Base-by-base conservation (phyloP, 2,113 vertebrate genomes). In the Macaca mulatta region DNA sequence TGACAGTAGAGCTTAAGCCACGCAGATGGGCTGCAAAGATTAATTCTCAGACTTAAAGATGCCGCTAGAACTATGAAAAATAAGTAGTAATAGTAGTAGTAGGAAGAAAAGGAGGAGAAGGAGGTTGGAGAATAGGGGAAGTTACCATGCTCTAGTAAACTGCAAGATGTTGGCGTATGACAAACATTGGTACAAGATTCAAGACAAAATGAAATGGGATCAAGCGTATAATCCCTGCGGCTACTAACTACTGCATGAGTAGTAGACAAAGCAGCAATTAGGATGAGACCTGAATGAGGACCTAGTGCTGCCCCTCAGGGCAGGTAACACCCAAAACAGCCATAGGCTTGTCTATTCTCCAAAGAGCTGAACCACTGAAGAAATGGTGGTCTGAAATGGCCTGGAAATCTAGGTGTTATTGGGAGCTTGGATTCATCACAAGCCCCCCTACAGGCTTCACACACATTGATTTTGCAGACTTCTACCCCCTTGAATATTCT, bases 261-360 rank as follows among this genome's bases (percentile, higher is more conserved):
- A 18, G 45, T 16, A 23, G 38, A 69, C 43, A 35, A 16, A 55
- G 13, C 8, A 8, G 8, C 32, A 32, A 48, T 3, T 27, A 50
- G 70, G 50, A 50, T 0, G 3, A 61, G 64, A 23, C 2, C 45
- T 20, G 13, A 35, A 22, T 4, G 23, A 45, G 23, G 52, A 45
- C 0, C 2, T 4, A 18, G 6, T 1, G 22, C 38, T 22, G 20
- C 22, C 43, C 72, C 35, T 59, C 6, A 2, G 11, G 78, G 67
- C 52, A 89, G 61, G 59, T 48, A 48, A 82, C 0, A 75, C 2
- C 4, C 27, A 27, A 45, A 52, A 40, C 6, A 23, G 45, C 52
- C 9, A 20, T 0, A 5, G 18, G 27, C 32, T 9, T 48, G 11
- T n/a, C 89, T 14, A 0, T 18, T 50, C 50, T 20, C 50, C 1